These are phyloP conservation scores for Grus americana DNA, from an alignment of 2,113 vertebrate species.

Conservation along the genomic window DNA sequence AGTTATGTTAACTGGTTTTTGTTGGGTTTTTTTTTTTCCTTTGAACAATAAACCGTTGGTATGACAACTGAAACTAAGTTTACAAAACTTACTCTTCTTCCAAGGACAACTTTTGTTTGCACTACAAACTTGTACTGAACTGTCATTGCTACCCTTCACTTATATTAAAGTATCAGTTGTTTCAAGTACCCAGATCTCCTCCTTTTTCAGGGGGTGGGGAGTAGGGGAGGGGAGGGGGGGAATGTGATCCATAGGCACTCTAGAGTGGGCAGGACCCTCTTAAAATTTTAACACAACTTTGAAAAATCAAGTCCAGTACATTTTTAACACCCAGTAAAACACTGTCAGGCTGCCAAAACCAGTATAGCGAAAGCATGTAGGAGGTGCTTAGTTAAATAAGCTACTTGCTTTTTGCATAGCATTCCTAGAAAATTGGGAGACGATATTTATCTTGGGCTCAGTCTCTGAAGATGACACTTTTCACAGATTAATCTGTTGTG, in stretches of 20 bases:
- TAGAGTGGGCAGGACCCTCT: background rate
- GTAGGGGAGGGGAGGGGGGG: no score
- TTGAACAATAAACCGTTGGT: background rate
- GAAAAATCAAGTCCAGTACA: background rate
- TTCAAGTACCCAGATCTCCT: background rate
- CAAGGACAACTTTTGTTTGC: background rate
- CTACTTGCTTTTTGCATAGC: background rate
- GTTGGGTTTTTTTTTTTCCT: background rate
- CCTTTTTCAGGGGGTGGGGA: background rate
- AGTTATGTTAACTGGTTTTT: background rate
- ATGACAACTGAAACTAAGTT: background rate
- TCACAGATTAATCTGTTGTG: background rate
- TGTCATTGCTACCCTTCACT: background rate
- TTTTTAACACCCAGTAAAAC: background rate
- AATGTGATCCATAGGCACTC: no score
- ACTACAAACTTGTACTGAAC: constrained; percentile 6
- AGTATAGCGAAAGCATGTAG: background rate
- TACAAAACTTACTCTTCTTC: constrained; percentile 12
- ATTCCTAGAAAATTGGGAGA: background rate
- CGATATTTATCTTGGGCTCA: fast-evolving
- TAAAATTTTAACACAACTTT: background rate
- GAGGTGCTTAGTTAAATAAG: background rate
- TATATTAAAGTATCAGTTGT: background rate
- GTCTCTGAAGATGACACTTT: background rate
- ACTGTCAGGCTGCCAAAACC: background rate